Conservation (phyloP, 2,888 invertebrate species). For the Campoplex capitator region DNA sequence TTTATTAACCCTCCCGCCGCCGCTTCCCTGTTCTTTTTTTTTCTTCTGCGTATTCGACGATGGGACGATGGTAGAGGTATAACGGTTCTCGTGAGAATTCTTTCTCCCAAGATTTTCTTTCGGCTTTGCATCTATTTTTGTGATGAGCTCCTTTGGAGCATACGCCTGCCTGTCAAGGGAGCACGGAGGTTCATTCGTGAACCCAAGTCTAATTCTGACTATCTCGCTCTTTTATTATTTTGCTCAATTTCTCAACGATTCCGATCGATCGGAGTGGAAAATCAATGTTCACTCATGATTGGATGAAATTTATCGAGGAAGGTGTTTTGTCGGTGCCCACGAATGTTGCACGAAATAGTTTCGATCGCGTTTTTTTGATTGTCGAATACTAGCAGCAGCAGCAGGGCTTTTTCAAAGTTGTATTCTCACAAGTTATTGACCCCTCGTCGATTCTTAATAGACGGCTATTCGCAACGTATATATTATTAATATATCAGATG, state of each 20-base stretch:
- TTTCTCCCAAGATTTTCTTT: not conserved
- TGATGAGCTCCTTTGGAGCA: conserved; percentile 17
- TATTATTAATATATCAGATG: not conserved
- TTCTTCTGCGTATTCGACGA: not conserved
- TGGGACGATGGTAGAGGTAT: not conserved
- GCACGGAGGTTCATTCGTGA: conserved; percentile 44
- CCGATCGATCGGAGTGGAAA: conserved; percentile 21
- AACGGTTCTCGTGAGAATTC: not conserved
- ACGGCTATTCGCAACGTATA: not conserved
- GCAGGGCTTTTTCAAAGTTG: not conserved
- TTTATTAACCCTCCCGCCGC: conserved; percentile 6
- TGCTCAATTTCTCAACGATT: not conserved
- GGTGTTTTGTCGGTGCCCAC: not conserved
- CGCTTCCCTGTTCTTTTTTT: not conserved
- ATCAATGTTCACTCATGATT: not conserved
- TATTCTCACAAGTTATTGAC: conserved; percentile 17
- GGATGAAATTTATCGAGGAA: not conserved
- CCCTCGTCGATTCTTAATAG: not conserved
- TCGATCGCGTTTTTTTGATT: not conserved
- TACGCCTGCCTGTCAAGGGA: not conserved
- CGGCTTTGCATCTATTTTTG: not conserved
- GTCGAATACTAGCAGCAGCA: not conserved
- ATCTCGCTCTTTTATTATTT: conserved; percentile 24
- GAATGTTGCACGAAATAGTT: not conserved
- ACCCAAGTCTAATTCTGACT: conserved; percentile 36